Percentiles rank a stretch among this genome's conserved stretches.
These are phyloP conservation scores for Melanotaenia maccullochi DNA, from an alignment of 2,797 vertebrate genomes.

Conservation along the genomic window DNA sequence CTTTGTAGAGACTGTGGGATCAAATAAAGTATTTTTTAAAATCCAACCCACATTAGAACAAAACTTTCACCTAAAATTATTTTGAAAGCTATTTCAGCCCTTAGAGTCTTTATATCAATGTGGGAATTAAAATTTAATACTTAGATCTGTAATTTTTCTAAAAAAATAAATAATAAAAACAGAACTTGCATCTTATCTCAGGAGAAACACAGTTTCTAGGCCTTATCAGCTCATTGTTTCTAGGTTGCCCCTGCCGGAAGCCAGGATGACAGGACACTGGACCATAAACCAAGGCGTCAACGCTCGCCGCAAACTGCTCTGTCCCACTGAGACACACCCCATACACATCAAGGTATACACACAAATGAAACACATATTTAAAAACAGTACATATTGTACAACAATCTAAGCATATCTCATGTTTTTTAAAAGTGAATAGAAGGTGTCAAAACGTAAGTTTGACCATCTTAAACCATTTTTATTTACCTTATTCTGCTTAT, in stretches of 20 bases:
- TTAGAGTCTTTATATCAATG: slow-evolving; percentile 1
- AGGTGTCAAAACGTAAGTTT: too few species aligned
- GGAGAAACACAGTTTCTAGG: neutral
- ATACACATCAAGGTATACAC: slow-evolving; percentile 89
- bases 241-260: slow-evolving; percentile 91
- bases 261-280: slow-evolving; percentile 92
- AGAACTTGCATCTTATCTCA: neutral
- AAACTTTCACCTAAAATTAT: slow-evolving; percentile 20
- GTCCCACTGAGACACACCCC: slow-evolving; percentile 87
- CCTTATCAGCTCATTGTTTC: slow-evolving; percentile 28
- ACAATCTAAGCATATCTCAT: neutral
- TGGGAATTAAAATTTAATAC: neutral
- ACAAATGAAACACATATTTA: neutral
- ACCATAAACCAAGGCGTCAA: slow-evolving; percentile 82
- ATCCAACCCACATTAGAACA: neutral
- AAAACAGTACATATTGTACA: neutral
- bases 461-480: too few species aligned
- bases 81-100: neutral
- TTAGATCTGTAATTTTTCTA: neutral
- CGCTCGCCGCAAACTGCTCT: slow-evolving; percentile 86
- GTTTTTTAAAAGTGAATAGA: neutral
- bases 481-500: too few species aligned
- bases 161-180: neutral
- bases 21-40: slow-evolving; percentile 13
- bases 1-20: slow-evolving; percentile 9